A percentile compares a stretch with the other conserved stretches of the same genome.
Evolutionary conservation across 2,113 vertebrate genomes (phyloP).

Genomic region (Otis tarda): DNA sequence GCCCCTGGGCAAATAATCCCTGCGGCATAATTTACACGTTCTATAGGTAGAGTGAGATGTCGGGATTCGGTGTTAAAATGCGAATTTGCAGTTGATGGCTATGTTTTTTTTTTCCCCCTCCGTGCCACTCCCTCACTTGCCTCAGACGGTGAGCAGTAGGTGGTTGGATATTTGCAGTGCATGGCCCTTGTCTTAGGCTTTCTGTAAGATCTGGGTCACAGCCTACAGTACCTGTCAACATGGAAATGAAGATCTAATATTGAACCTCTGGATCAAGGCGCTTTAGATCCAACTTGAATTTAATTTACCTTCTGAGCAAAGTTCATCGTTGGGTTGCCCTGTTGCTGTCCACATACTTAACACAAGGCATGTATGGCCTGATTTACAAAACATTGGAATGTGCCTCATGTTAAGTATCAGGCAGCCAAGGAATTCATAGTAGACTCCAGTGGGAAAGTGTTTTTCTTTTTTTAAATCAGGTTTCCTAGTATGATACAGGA

Average conservation of each 20-base stretch:
- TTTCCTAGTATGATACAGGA: not conserved
- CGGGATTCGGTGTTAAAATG: not conserved
- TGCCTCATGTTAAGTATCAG: not conserved
- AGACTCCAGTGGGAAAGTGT: not conserved
- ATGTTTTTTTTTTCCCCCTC: rapidly evolving
- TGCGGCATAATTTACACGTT: not conserved
- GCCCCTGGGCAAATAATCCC: not conserved
- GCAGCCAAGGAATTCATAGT: not conserved
- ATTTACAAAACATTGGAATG: not conserved
- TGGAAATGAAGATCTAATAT: not conserved
- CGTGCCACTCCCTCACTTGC: rapidly evolving
- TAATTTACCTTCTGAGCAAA: not conserved
- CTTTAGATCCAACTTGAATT: not conserved
- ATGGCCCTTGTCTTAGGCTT: not conserved
- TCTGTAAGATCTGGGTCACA: not conserved
- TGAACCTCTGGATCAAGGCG: not conserved
- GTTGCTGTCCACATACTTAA: not conserved
- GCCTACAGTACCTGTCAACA: not conserved
- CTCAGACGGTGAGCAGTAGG: not conserved
- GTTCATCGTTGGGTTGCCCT: not conserved
- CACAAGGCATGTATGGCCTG: not conserved
- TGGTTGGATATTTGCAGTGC: not conserved
- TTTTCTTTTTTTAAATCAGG: not conserved
- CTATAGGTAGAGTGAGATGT: not conserved
- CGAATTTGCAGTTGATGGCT: not conserved